These are phyloP conservation scores for Silurus lanzhouensis DNA, from an alignment of 2,797 vertebrate species.

Conservation along the genomic window DNA sequence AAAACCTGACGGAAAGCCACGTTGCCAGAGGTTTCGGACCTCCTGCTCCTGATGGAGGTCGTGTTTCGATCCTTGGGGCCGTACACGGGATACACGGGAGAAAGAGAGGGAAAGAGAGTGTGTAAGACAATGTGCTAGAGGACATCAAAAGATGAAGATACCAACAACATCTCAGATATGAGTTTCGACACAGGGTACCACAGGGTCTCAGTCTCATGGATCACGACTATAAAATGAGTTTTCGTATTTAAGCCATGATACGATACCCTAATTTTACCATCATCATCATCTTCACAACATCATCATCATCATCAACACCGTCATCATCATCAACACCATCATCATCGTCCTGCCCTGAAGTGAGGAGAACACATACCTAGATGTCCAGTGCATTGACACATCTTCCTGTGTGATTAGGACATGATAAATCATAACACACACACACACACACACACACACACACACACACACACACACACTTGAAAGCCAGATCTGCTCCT, in stretches of 20 bases:
- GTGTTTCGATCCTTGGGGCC: too few relatives aligned
- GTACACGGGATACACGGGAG: not conserved
- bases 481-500: not conserved
- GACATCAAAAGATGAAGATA: not conserved
- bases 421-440: not conserved
- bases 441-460: not conserved
- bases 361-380: too few relatives aligned
- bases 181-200: not conserved
- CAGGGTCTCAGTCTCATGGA: too few relatives aligned
- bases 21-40: too few relatives aligned
- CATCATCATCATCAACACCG: not conserved
- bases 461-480: not conserved
- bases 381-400: not conserved
- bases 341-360: not conserved
- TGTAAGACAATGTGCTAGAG: too few relatives aligned
- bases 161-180: not conserved
- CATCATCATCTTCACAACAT: not conserved
- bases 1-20: too few relatives aligned
- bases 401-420: not conserved
- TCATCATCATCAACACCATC: not conserved
- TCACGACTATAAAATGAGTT: too few relatives aligned
- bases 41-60: too few relatives aligned
- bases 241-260: too few relatives aligned
- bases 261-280: too few relatives aligned
- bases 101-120: not conserved